Evolutionary conservation across 2,888 invertebrate genomes (phyloP).

Genomic region (Sympetrum striolatum): DNA sequence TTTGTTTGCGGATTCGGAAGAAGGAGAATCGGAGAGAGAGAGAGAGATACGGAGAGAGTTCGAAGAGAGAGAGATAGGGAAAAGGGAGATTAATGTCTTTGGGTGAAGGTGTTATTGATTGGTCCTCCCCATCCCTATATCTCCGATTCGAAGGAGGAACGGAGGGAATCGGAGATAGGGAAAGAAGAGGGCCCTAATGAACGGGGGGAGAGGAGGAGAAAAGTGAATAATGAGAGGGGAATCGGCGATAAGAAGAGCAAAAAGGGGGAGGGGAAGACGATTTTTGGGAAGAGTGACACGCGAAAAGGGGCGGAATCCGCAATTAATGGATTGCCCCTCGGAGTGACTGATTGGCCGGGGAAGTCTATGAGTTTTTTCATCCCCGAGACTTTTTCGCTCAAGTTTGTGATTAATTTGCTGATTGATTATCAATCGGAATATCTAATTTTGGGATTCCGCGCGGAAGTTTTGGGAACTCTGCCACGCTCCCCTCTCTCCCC

Average conservation of each 20-base stretch:
- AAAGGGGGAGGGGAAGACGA: background rate
- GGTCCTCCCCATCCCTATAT: background rate
- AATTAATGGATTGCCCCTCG: slow-evolving; percentile 40
- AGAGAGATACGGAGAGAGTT: background rate
- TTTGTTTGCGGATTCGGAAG: background rate
- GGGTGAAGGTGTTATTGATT: slow-evolving; percentile 4
- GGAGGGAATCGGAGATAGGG: background rate
- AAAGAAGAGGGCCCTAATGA: background rate
- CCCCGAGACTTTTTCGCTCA: background rate
- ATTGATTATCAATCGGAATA: slow-evolving; percentile 43
- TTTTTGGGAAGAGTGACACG: background rate
- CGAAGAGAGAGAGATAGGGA: background rate
- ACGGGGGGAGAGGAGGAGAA: background rate
- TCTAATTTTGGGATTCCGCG: slow-evolving; percentile 36
- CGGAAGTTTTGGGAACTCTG: background rate
- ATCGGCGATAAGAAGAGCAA: background rate
- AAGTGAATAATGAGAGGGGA: background rate
- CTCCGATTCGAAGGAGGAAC: background rate
- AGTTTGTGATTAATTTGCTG: slow-evolving; percentile 42
- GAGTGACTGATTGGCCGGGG: slow-evolving; percentile 32
- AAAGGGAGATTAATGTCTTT: slow-evolving; percentile 31
- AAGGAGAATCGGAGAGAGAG: background rate
- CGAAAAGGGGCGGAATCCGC: background rate
- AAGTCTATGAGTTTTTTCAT: background rate
- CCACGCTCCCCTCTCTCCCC: background rate